Percentiles rank a stretch among this genome's conserved stretches.
These are phyloP conservation scores for Poeciliopsis gracilis DNA, from an alignment of 2,797 vertebrate genomes.

Conservation along the genomic window DNA sequence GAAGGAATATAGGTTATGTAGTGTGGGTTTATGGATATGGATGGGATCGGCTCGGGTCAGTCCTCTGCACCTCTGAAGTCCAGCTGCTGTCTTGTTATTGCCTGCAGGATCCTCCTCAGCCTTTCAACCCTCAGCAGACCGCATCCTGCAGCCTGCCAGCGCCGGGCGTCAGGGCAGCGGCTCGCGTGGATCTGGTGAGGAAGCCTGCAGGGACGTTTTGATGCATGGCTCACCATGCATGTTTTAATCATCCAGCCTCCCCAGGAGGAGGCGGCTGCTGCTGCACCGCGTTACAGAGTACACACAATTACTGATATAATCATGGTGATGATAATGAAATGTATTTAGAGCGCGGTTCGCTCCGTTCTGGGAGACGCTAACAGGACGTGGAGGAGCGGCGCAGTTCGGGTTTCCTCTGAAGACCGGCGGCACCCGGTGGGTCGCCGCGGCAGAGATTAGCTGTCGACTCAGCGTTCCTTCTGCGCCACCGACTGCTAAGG, in stretches of 20 bases:
- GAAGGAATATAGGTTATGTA: conserved; percentile 52
- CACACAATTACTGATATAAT: conserved; percentile 85
- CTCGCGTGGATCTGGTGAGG: conserved; percentile 73
- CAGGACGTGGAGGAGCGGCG: conserved; percentile 58
- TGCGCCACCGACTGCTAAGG: conserved; percentile 76
- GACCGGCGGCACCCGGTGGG: conserved; percentile 65
- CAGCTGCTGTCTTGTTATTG: conserved; percentile 68
- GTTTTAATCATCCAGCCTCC: conserved; percentile 85
- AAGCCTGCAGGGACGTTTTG: conserved; percentile 77
- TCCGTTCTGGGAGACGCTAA: conserved; percentile 65
- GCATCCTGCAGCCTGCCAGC: conserved; percentile 63
- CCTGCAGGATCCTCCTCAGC: conserved; percentile 57
- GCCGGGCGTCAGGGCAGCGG: conserved; percentile 64
- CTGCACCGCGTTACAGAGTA: conserved; percentile 78
- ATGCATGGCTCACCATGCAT: conserved; percentile 81
- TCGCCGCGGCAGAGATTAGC: conserved; percentile 75
- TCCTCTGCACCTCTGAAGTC: conserved; percentile 66
- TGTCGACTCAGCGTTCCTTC: conserved; percentile 72
- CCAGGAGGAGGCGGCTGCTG: conserved; percentile 67
- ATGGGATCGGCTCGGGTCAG: conserved; percentile 68
- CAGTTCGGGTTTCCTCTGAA: conserved; percentile 60
- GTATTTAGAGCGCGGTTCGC: conserved; percentile 79
- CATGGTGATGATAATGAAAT: conserved; percentile 86
- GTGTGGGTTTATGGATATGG: conserved; percentile 63
- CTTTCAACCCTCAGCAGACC: conserved; percentile 61